phyloP scores from a whole-genome alignment of 2,113 vertebrate genomes.

The Protobothrops flavoviridis region DNA sequence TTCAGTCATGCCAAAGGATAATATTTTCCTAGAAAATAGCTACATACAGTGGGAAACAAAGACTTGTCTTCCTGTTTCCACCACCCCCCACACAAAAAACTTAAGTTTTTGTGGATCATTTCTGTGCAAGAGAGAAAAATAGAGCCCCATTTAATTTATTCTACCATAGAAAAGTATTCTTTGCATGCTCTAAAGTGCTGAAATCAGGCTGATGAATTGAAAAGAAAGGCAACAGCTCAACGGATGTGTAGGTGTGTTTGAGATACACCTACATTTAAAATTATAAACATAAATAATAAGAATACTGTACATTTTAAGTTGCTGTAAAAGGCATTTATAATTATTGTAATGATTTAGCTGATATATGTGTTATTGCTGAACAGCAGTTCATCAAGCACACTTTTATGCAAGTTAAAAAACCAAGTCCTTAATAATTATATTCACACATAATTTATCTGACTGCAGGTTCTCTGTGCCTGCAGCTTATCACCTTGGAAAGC shows the following conservation, averaged over 20 bases:
- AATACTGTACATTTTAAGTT: conserved; percentile 53
- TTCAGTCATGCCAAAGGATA: neutral
- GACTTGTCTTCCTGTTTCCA: neutral
- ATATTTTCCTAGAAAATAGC: neutral
- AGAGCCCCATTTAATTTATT: neutral
- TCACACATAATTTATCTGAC: conserved; percentile 53
- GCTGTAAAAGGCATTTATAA: conserved; percentile 60
- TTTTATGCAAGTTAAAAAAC: conserved; percentile 55
- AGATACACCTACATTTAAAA: conserved; percentile 47
- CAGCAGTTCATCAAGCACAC: conserved; percentile 56
- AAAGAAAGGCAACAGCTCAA: conserved; percentile 49
- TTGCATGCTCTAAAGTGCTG: neutral
- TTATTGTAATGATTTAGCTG: conserved; percentile 58
- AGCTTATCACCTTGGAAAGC: conserved; percentile 21
- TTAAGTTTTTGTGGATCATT: neutral
- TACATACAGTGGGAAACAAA: neutral
- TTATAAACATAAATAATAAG: neutral
- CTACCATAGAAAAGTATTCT: neutral
- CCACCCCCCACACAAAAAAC: too few species aligned
- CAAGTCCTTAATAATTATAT: conserved; percentile 34
- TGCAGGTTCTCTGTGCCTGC: conserved; percentile 36
- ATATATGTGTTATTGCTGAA: conserved; percentile 54
- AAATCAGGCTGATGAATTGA: neutral
- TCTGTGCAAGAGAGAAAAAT: neutral
- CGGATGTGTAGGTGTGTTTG: neutral